Percentiles rank a stretch among this genome's conserved stretches.
phyloP scores from a whole-genome alignment of 2,888 invertebrate genomes.

The Cyclophora albipunctata region DNA sequence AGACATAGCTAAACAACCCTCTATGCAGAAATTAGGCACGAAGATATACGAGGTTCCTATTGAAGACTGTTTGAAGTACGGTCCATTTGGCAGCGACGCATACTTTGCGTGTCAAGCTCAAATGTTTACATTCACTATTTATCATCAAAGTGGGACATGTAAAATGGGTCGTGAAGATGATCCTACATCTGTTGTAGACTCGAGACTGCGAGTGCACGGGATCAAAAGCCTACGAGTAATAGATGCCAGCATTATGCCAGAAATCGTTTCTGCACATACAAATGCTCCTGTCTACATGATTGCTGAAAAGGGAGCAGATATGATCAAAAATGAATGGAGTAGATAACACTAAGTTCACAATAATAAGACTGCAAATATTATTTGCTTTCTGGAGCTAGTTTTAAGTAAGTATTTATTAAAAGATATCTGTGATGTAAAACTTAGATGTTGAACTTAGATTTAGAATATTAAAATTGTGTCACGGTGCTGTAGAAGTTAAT shows the following conservation, averaged over 20 bases:
- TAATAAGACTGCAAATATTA: background rate
- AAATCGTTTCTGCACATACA: conserved; percentile 84
- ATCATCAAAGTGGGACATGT: conserved; percentile 80
- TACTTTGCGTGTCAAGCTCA: conserved; percentile 82
- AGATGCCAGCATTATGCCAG: conserved; percentile 87
- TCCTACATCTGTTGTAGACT: conserved; percentile 78
- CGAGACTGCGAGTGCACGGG: conserved; percentile 78
- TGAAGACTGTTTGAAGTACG: conserved; percentile 72
- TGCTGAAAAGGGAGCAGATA: conserved; percentile 84
- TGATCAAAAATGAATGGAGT: conserved; percentile 77
- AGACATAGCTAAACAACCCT: conserved; percentile 73
- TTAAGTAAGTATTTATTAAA: conserved; percentile 10
- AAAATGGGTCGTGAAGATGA: conserved; percentile 78
- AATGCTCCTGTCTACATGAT: conserved; percentile 88
- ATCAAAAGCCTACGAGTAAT: conserved; percentile 81
- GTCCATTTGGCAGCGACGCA: conserved; percentile 77
- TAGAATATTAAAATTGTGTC: no score
- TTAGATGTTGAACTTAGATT: conserved; percentile 1
- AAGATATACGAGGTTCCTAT: conserved; percentile 76
- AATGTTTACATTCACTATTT: conserved; percentile 81
- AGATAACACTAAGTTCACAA: conserved; percentile 19
- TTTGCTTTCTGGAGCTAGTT: background rate
- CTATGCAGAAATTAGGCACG: conserved; percentile 76
- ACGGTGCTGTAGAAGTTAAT: no score
- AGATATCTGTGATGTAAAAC: conserved; percentile 29